phyloP scores from a whole-genome alignment of 2,888 invertebrate species.

The Saturnia pavonia region DNA sequence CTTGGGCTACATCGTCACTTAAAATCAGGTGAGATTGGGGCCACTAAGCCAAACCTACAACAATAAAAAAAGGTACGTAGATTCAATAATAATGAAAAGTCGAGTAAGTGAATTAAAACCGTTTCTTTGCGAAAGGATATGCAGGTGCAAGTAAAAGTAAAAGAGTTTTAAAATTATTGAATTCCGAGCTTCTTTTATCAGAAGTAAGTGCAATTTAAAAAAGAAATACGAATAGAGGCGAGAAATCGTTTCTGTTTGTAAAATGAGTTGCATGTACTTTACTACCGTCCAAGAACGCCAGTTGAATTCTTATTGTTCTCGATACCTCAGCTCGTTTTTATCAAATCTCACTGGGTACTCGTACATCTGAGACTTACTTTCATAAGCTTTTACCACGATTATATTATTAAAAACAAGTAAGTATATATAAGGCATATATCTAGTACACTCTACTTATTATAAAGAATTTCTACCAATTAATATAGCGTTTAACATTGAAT shows the following conservation, averaged over 20 bases:
- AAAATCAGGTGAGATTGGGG: no score
- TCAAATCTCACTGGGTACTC: neutral
- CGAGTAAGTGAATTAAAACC: neutral
- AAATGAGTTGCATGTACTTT: conserved; percentile 1
- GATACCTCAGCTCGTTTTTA: neutral
- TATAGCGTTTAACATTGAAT: no score
- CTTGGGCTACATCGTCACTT: no score
- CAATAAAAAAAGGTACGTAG: no score
- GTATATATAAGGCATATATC: no score
- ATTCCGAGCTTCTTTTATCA: neutral
- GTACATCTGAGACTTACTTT: neutral
- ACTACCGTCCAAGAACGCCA: neutral
- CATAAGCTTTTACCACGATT: neutral
- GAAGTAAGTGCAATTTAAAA: neutral
- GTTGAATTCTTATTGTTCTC: neutral
- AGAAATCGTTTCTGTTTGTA: neutral
- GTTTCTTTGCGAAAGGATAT: neutral
- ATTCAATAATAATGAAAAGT: neutral
- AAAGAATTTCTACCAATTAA: no score
- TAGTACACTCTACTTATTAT: no score
- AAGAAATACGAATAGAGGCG: neutral
- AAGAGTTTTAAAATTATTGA: neutral
- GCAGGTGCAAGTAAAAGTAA: no score
- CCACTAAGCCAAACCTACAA: no score
- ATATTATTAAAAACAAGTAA: no score